phyloP scores from a whole-genome alignment of 2,888 invertebrate species.

The Diadegma fenestrale region DNA sequence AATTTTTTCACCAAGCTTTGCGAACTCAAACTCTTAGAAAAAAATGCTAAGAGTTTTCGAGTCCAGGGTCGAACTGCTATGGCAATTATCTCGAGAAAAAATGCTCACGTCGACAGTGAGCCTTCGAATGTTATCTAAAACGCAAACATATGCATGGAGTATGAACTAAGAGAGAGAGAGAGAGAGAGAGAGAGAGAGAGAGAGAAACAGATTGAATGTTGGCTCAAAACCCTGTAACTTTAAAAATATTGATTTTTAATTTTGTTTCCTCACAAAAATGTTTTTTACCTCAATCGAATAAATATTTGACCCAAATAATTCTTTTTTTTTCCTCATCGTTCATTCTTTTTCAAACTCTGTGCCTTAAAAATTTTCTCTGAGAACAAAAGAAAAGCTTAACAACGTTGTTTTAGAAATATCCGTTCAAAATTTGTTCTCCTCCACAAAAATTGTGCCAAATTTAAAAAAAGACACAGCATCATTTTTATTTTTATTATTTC shows the following conservation, averaged over 20 bases:
- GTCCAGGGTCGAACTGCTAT: slow-evolving; percentile 28
- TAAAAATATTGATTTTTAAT: background rate
- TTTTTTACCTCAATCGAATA: too few species aligned
- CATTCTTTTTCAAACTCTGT: background rate
- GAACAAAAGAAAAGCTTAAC: background rate
- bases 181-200: background rate
- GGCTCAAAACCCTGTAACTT: background rate
- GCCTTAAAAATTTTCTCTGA: background rate
- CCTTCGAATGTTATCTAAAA: slow-evolving; percentile 57
- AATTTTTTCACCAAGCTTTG: background rate
- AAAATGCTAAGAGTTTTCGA: slow-evolving; percentile 9
- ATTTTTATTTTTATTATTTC: background rate
- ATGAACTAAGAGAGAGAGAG: background rate
- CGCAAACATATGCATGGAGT: slow-evolving; percentile 26
- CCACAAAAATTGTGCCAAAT: too few species aligned
- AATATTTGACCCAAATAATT: background rate
- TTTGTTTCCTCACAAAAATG: background rate
- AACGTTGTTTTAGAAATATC: background rate
- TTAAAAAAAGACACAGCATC: background rate
- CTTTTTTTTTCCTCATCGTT: background rate
- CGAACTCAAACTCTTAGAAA: background rate
- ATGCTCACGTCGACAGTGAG: slow-evolving; percentile 37
- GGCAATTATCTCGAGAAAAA: slow-evolving; percentile 51
- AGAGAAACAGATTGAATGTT: background rate
- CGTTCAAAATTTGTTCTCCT: background rate